A percentile compares a stretch with the other conserved stretches of the same genome.
Conservation (phyloP, 2,797 vertebrate genomes). For the Mallotus villosus region DNA sequence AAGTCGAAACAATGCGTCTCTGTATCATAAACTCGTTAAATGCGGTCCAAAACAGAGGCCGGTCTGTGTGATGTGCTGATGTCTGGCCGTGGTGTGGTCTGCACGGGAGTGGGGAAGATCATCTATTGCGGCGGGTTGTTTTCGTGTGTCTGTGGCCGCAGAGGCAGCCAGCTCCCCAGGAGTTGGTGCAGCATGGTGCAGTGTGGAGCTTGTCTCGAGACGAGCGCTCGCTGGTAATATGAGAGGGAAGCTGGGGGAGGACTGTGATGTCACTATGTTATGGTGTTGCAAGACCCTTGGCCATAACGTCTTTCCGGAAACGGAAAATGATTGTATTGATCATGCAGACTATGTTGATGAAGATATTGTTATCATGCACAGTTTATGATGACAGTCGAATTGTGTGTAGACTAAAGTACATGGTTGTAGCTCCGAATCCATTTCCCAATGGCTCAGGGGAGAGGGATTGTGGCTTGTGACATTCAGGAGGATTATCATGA, state of each 20-base stretch:
- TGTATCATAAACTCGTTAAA: too few relatives aligned
- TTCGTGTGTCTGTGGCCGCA: slow-evolving; percentile 53
- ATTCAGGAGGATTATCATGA: slow-evolving; percentile 52
- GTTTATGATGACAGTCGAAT: not conserved
- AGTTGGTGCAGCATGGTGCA: slow-evolving; percentile 75
- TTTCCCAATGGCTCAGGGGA: slow-evolving; percentile 27
- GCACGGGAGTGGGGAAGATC: slow-evolving; percentile 24
- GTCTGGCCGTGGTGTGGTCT: not conserved
- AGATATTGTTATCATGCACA: not conserved
- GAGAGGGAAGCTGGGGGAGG: slow-evolving; percentile 49
- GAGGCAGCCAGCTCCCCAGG: slow-evolving; percentile 42
- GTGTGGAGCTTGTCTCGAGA: slow-evolving; percentile 42
- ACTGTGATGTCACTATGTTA: slow-evolving; percentile 50
- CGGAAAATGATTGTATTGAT: not conserved
- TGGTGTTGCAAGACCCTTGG: slow-evolving; percentile 34
- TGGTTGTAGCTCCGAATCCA: not conserved
- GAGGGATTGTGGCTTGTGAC: slow-evolving; percentile 26
- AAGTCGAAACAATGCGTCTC: too few relatives aligned
- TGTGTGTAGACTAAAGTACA: not conserved
- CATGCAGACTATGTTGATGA: not conserved
- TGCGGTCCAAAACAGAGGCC: too few relatives aligned
- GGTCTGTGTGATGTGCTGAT: too few relatives aligned
- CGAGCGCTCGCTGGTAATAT: slow-evolving; percentile 59
- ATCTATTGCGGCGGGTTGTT: slow-evolving; percentile 58
- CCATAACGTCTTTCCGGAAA: not conserved